Percentiles rank a stretch among this genome's conserved stretches.
Conservation (phyloP, 2,797 vertebrate genomes). For the Rhynchonycteris naso region DNA sequence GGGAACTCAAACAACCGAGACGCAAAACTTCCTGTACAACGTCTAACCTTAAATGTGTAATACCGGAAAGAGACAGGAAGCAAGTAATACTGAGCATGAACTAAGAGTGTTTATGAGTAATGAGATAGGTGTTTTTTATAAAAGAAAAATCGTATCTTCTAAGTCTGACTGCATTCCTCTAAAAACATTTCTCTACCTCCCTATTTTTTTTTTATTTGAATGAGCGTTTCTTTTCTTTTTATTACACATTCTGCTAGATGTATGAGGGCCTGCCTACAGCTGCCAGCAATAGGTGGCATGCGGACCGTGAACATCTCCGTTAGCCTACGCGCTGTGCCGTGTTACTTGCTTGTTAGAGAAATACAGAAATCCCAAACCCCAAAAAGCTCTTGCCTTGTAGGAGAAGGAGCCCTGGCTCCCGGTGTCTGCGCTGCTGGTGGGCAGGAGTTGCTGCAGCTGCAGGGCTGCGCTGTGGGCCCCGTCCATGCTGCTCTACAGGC, state of each 20-base stretch:
- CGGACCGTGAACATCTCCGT: neutral
- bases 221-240: neutral
- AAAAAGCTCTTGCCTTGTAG: slow-evolving; percentile 86
- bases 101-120: neutral
- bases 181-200: neutral
- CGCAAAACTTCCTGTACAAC: neutral
- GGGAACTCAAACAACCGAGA: neutral
- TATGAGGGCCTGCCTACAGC: neutral
- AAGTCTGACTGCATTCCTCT: neutral
- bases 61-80: neutral
- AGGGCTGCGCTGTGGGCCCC: slow-evolving; percentile 68
- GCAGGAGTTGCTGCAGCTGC: slow-evolving; percentile 80
- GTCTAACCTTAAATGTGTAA: neutral
- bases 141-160: neutral
- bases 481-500: slow-evolving; percentile 81
- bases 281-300: fast-evolving
- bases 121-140: neutral
- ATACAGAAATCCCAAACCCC: neutral
- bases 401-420: slow-evolving; percentile 84
- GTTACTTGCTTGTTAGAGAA: neutral
- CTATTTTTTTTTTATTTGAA: neutral
- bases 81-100: neutral
- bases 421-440: slow-evolving; percentile 76
- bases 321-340: neutral
- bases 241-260: fast-evolving